Evolutionary conservation across 2,797 vertebrate genomes (phyloP).

Genomic region (Centroberyx gerrardi): DNA sequence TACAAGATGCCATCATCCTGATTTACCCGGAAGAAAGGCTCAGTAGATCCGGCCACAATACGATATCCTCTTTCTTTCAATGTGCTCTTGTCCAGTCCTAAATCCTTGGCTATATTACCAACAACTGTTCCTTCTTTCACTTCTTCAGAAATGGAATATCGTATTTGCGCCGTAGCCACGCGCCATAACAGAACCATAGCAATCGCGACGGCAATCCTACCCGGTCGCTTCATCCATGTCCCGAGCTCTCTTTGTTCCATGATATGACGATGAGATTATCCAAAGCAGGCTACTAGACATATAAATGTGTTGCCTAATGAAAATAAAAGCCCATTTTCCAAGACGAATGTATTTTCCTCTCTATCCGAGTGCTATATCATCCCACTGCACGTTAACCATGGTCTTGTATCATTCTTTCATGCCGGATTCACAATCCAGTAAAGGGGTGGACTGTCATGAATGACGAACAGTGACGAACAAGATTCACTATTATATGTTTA

Average conservation of each 20-base stretch:
- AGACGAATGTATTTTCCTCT: too few relatives aligned
- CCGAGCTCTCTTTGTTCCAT: slow-evolving; percentile 34
- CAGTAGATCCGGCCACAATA: slow-evolving; percentile 67
- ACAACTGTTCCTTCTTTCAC: slow-evolving; percentile 73
- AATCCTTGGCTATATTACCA: slow-evolving; percentile 77
- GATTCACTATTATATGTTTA: too few relatives aligned
- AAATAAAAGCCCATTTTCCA: too few relatives aligned
- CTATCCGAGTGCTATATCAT: too few relatives aligned
- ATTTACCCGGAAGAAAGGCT: slow-evolving; percentile 52
- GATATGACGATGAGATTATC: background rate
- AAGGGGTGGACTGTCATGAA: too few relatives aligned
- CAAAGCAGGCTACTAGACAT: too few relatives aligned
- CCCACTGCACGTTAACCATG: too few relatives aligned
- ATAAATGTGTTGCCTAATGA: background rate
- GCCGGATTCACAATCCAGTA: too few relatives aligned
- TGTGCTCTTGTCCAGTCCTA: slow-evolving; percentile 67
- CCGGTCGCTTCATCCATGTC: slow-evolving; percentile 14
- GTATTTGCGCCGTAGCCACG: slow-evolving; percentile 56
- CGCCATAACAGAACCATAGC: slow-evolving; percentile 51
- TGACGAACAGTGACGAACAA: too few relatives aligned
- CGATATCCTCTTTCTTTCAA: slow-evolving; percentile 65
- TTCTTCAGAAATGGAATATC: slow-evolving; percentile 75
- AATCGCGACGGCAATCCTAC: slow-evolving; percentile 48
- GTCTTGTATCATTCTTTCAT: too few relatives aligned
- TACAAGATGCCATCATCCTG: slow-evolving; percentile 59